These are phyloP conservation scores for Drosophila littoralis DNA, from an alignment of 1,140 invertebrate genomes.

Conservation along the genomic window DNA sequence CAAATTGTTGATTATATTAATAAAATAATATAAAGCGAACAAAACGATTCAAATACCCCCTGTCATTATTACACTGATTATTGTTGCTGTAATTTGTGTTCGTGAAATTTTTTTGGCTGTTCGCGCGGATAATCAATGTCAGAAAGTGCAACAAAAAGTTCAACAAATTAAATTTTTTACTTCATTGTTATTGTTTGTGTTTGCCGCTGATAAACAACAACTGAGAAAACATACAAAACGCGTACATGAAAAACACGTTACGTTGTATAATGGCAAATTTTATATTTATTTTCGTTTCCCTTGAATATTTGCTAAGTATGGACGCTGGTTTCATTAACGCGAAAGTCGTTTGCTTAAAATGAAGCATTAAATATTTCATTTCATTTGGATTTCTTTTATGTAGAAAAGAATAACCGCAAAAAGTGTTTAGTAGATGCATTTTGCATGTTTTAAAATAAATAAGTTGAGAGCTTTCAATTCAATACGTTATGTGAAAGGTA, in stretches of 20 bases:
- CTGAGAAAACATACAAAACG: constrained; percentile 16
- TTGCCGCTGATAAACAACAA: constrained; percentile 22
- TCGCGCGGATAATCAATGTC: constrained; percentile 19
- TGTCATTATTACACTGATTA: constrained; percentile 10
- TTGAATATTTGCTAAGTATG: constrained; percentile 30
- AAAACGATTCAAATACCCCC: constrained; percentile 23
- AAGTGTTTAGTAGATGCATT: not conserved
- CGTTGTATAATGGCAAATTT: constrained; percentile 18
- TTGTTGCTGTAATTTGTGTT: not conserved
- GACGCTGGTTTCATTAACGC: constrained; percentile 28
- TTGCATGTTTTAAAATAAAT: not conserved
- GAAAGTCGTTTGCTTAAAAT: constrained; percentile 2
- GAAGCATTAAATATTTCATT: not conserved
- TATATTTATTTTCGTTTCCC: constrained; percentile 1
- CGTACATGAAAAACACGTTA: constrained; percentile 15
- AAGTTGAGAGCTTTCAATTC: not conserved
- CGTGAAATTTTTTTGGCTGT: constrained; percentile 9
- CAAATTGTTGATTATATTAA: constrained; percentile 38
- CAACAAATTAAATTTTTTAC: constrained; percentile 21
- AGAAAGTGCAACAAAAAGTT: constrained; percentile 20
- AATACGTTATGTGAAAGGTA: not conserved
- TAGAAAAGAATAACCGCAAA: not conserved
- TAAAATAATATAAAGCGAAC: constrained; percentile 11
- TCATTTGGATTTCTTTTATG: not conserved
- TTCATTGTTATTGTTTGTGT: constrained; percentile 15